Conservation (phyloP, 2,113 vertebrate genomes). For the Halcyon malimbica region DNA sequence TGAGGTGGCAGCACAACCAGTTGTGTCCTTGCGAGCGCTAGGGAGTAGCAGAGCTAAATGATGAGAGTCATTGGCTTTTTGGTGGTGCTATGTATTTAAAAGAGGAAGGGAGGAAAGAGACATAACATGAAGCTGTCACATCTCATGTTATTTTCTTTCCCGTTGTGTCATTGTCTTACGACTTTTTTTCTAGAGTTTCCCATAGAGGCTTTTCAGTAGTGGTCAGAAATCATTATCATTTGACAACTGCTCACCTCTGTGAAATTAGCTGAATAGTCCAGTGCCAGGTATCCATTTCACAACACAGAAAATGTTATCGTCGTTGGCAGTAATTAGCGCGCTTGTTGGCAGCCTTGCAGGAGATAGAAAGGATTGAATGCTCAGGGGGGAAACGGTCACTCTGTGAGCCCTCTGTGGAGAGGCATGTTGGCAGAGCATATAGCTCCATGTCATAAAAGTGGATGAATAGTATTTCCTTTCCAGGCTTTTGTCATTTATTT, state of each 20-base stretch:
- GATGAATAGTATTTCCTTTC: neutral
- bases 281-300: conserved; percentile 39
- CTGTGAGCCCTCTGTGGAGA: neutral
- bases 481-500: neutral
- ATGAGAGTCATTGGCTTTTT: neutral
- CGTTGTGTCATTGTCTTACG: accelerated
- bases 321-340: neutral
- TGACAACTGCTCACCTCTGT: neutral
- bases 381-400: neutral
- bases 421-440: neutral
- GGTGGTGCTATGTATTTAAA: neutral
- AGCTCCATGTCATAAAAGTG: neutral
- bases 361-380: neutral
- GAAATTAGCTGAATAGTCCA: neutral
- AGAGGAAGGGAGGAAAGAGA: neutral
- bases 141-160: neutral
- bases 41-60: neutral
- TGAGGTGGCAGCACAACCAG: neutral
- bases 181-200: neutral
- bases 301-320: neutral
- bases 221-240: neutral
- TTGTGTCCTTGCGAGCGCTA: neutral
- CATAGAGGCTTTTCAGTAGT: neutral
- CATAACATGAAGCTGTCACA: neutral
- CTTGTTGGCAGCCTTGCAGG: neutral